Conservation (phyloP, 2,797 vertebrate genomes). For the Bufotes viridis region DNA sequence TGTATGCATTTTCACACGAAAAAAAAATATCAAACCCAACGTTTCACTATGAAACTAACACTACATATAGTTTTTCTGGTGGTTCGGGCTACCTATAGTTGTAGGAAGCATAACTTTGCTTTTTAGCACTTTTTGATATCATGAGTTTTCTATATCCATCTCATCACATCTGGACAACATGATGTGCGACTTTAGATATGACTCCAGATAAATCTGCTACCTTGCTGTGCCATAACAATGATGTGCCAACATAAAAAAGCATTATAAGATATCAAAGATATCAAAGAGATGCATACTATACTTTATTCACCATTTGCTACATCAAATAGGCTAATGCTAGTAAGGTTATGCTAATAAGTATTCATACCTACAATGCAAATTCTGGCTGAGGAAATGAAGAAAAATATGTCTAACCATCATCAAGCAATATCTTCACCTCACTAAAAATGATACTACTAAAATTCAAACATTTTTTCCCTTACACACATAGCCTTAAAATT, state of each 20-base stretch:
- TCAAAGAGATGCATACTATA: neutral
- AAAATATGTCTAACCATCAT: neutral
- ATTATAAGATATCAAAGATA: neutral
- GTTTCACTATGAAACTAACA: neutral
- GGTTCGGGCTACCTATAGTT: neutral
- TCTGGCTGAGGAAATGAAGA: neutral
- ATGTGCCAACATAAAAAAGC: neutral
- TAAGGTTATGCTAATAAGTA: neutral
- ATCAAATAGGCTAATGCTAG: neutral
- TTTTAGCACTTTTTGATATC: neutral
- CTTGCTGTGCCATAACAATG: neutral
- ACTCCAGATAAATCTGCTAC: neutral
- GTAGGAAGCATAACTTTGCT: too few species aligned
- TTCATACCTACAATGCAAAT: neutral
- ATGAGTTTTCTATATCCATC: neutral
- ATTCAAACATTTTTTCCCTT: too few species aligned
- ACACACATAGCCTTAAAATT: too few species aligned
- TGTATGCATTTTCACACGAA: neutral
- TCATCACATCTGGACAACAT: neutral
- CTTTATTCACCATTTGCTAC: neutral
- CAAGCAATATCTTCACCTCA: neutral
- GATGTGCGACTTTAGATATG: neutral
- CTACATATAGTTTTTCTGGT: neutral
- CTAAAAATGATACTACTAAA: neutral
- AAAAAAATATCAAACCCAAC: neutral